Conservation (phyloP, 2,797 vertebrate genomes). For the Rousettus madagascariensis region DNA sequence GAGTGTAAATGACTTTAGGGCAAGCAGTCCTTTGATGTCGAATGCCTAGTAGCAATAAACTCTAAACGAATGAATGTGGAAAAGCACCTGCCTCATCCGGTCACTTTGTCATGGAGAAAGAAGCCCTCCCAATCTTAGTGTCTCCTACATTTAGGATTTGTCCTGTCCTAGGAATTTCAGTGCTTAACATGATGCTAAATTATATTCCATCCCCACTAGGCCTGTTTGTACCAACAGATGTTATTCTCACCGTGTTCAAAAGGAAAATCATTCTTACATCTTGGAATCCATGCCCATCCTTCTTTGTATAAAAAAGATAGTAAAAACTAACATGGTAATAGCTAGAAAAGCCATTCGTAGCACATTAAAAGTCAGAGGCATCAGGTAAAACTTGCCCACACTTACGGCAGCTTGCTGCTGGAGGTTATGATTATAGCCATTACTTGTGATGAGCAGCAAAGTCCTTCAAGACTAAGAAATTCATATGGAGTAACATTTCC, state of each 20-base stretch:
- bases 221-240: neutral
- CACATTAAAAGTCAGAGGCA: neutral
- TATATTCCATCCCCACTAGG: neutral
- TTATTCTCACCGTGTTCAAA: neutral
- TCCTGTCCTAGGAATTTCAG: neutral
- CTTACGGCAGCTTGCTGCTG: neutral
- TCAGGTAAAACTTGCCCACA: neutral
- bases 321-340: neutral
- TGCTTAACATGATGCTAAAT: neutral
- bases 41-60: neutral
- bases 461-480: neutral
- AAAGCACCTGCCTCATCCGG: neutral
- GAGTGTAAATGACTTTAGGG: neutral
- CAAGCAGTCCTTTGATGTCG: neutral
- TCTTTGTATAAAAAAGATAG: slow-evolving; percentile 36
- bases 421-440: slow-evolving; percentile 17
- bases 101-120: neutral
- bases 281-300: neutral
- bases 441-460: neutral
- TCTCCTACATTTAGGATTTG: neutral
- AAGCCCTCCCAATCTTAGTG: neutral
- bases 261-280: neutral
- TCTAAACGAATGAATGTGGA: neutral
- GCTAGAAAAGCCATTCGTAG: neutral
- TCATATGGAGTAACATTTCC: neutral